Conservation (phyloP, 2,797 vertebrate species). For the Morus bassanus region DNA sequence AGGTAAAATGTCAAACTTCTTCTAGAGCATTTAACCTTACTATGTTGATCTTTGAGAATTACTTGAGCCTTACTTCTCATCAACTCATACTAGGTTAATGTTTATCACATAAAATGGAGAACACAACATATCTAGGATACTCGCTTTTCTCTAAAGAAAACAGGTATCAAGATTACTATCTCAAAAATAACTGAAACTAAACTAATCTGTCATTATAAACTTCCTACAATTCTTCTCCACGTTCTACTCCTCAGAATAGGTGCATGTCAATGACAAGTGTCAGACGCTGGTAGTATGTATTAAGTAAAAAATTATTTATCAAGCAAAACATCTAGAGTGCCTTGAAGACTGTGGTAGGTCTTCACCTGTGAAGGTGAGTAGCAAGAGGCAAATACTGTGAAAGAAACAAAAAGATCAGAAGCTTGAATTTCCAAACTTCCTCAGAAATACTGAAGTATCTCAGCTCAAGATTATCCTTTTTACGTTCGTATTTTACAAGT, state of each 20-base stretch:
- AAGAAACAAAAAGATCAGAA: neutral
- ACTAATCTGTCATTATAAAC: neutral
- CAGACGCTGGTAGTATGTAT: neutral
- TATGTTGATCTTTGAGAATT: neutral
- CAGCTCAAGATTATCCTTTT: slow-evolving; percentile 9
- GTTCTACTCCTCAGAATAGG: neutral
- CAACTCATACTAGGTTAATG: neutral
- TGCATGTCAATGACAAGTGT: neutral
- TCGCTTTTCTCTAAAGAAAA: neutral
- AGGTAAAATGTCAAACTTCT: neutral
- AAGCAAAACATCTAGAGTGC: neutral
- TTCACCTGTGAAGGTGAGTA: neutral
- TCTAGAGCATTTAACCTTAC: neutral
- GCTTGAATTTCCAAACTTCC: neutral
- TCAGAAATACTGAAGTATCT: neutral
- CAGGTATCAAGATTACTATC: neutral
- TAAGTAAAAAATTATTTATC: neutral
- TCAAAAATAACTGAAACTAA: neutral
- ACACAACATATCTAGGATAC: neutral
- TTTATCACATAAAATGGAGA: neutral
- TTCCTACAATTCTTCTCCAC: neutral
- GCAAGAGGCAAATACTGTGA: neutral
- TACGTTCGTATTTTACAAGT: slow-evolving; percentile 5
- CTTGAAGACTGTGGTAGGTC: neutral
- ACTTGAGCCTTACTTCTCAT: neutral